Conservation (phyloP, 2,797 vertebrate genomes). For the Acanthurus tractus region DNA sequence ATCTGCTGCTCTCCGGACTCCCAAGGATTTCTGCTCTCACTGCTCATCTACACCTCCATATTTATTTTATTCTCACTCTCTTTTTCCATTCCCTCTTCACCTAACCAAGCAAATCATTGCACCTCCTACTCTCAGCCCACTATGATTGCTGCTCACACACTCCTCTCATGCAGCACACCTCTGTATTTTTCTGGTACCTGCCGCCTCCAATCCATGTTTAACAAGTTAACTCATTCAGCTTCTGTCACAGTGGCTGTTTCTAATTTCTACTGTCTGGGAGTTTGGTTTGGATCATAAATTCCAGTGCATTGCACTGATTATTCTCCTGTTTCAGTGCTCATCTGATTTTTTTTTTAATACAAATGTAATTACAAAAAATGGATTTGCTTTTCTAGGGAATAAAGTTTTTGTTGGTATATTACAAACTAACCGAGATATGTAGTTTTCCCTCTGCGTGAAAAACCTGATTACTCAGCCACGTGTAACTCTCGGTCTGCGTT, state of each 20-base stretch:
- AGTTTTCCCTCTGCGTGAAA: not conserved
- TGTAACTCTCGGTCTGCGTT: too few species aligned
- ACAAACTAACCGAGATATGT: not conserved
- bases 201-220: constrained; percentile 3
- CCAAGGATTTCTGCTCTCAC: constrained; percentile 38
- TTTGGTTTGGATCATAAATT: constrained; percentile 12
- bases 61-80: constrained; percentile 49
- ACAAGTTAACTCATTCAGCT: constrained; percentile 18
- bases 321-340: not conserved
- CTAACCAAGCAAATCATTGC: constrained; percentile 17
- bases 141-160: constrained; percentile 1
- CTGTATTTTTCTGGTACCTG: not conserved
- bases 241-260: constrained; percentile 3
- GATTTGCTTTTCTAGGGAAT: not conserved
- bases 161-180: not conserved
- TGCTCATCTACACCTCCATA: constrained; percentile 57
- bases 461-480: not conserved
- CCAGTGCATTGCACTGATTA: not conserved
- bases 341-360: constrained; percentile 4
- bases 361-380: not conserved
- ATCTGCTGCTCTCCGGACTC: constrained; percentile 44
- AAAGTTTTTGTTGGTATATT: not conserved
- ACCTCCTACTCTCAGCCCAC: constrained; percentile 32
- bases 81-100: constrained; percentile 48
- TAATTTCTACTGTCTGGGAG: not conserved